phyloP scores from a whole-genome alignment of 1,140 invertebrate species.

The Bombyx mandarina region DNA sequence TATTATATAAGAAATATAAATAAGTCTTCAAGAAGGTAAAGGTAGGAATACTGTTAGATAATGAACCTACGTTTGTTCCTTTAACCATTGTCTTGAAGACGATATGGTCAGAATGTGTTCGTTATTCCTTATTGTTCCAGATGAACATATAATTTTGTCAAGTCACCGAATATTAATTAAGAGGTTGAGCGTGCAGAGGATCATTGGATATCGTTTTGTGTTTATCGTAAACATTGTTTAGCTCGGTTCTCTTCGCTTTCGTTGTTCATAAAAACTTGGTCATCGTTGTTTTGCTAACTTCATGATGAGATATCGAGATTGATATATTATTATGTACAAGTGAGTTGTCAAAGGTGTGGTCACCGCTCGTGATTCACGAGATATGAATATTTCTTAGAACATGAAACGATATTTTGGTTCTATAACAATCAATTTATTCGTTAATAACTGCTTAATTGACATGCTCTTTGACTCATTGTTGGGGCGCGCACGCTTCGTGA shows the following conservation, averaged over 20 bases:
- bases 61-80: too few relatives aligned
- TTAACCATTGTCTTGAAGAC: too few relatives aligned
- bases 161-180: slow-evolving; percentile 59
- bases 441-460: slow-evolving; percentile 60
- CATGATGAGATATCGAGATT: slow-evolving; percentile 50
- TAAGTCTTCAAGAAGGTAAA: too few relatives aligned
- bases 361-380: slow-evolving; percentile 36
- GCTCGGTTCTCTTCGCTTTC: slow-evolving; percentile 28
- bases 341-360: slow-evolving; percentile 46
- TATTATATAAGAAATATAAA: too few relatives aligned
- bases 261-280: slow-evolving; percentile 29
- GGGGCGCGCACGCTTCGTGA: slow-evolving; percentile 30
- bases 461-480: slow-evolving; percentile 43
- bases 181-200: slow-evolving; percentile 17
- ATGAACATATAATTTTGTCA: slow-evolving; percentile 15
- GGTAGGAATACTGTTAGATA: too few relatives aligned
- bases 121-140: too few relatives aligned
- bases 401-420: slow-evolving; percentile 42
- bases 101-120: too few relatives aligned
- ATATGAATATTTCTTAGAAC: slow-evolving; percentile 35
- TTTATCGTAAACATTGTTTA: slow-evolving; percentile 45
- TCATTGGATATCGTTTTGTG: slow-evolving; percentile 20
- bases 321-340: slow-evolving; percentile 21
- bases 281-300: slow-evolving; percentile 42
- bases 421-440: slow-evolving; percentile 42